A percentile compares a stretch with the other conserved stretches of the same genome.
These are phyloP conservation scores for Leuciscus idus DNA, from an alignment of 2,113 vertebrate genomes.

Conservation along the genomic window DNA sequence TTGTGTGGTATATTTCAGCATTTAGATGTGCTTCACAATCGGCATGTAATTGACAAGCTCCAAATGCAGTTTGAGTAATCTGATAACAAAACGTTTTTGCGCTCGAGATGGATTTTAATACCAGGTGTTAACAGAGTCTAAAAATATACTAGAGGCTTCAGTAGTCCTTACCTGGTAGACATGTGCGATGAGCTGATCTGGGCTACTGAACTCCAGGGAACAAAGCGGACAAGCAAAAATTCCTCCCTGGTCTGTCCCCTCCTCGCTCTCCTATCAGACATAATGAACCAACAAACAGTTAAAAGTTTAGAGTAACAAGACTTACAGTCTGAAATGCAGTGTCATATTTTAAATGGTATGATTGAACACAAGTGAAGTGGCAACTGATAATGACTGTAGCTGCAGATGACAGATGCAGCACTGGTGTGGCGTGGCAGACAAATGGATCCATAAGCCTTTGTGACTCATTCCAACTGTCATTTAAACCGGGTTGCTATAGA, in stretches of 20 bases:
- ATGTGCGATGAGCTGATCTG: conserved; percentile 91
- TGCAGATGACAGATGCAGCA: conserved; percentile 38
- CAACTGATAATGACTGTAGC: neutral
- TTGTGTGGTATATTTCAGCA: neutral
- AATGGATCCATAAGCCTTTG: conserved; percentile 52
- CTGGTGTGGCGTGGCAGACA: conserved; percentile 44
- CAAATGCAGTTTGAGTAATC: neutral
- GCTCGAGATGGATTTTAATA: neutral
- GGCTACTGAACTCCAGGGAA: conserved; percentile 88
- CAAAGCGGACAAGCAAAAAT: conserved; percentile 90
- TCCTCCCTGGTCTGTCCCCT: conserved; percentile 67
- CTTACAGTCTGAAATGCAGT: neutral
- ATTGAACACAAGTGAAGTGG: conserved; percentile 4
- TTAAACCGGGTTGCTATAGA: conserved; percentile 55
- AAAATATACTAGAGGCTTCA: conserved; percentile 18
- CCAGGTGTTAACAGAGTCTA: neutral
- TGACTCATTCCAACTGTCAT: conserved; percentile 62
- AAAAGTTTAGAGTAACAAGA: neutral
- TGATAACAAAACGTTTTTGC: neutral
- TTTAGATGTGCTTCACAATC: neutral
- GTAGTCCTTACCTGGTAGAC: conserved; percentile 89
- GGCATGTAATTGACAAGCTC: neutral
- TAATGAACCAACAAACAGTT: conserved; percentile 38
- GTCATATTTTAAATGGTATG: conserved; percentile 11
- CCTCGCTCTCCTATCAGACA: conserved; percentile 75